Evolutionary conservation across 2,888 invertebrate genomes (phyloP), one percentile per base, ranked within the genome.

Genomic region (Anticlea derivata): DNA sequence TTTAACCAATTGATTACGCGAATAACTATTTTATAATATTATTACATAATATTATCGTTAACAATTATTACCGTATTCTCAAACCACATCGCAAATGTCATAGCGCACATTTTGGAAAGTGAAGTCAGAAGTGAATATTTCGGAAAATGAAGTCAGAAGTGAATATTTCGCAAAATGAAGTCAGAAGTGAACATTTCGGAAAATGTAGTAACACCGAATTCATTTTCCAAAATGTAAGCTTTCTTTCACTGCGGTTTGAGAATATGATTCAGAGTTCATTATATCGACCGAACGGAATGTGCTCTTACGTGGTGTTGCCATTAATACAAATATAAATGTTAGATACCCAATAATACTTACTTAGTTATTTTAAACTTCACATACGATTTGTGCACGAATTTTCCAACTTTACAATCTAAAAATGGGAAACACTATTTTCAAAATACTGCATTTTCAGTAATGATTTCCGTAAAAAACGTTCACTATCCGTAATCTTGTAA

Each of bases 201-300:
- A n/a, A n/a, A n/a, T n/a, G n/a, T n/a, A n/a, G n/a, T n/a, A n/a
- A n/a, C n/a, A n/a, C n/a, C n/a, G n/a, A n/a, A n/a, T n/a, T n/a
- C n/a, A n/a, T n/a, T n/a, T n/a, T n/a, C n/a, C n/a, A n/a, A n/a
- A n/a, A n/a, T n/a, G n/a, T n/a, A n/a, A 5, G 7, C 1, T 6
- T 13, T 20, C 8, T 11, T 24, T n/a, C 33, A 8, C 8, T 17
- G 31, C 5, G 7, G 11, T 39, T 12, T 20, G 7, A 44, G 37
- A 50, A 50, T 39, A 39, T 8, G 27, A 22, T n/a, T 2, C 24
- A 7, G 4, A 8, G 5, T 68, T 66, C 66, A 72, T 72, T 65
- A 66, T 69, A 62, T 74, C 75, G 76, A 79, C 63, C 83, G 87
- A 87, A 89, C 87, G 88, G 88, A 89, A 88, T 88, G 87, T 88